Base-by-base conservation (phyloP, 2,888 invertebrate species). In the Aphodius granarius region DNA sequence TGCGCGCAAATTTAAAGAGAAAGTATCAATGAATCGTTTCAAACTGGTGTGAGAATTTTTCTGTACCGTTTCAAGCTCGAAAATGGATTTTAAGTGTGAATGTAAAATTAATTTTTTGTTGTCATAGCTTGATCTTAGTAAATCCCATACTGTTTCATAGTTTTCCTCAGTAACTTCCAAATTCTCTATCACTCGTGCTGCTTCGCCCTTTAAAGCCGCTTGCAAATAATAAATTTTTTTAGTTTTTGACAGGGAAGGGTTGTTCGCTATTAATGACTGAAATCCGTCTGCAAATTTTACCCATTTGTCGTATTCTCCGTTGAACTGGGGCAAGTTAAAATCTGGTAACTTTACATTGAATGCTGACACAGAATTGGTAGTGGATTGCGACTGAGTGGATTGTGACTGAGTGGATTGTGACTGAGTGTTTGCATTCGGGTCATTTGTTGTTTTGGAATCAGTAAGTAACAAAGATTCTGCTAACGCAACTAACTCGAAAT, bases 221-320 rank as follows among this genome's bases (percentile, higher is more conserved):
- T 73, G 63, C 18, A 64, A 63, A 72, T 66, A 23, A 22, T 70
- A 70, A 62, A 68, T 70, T 13, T 74, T 70, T n/a, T 70, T n/a
- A n/a, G n/a, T n/a, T 9, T 43, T 6, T 43, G 43, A 1, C 43
- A 43, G 13, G 6, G 43, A 6, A 13, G 43, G 43, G 2, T 2
- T 43, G 43, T 43, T 43, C 13, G 43, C 43, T 43, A 2, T 43
- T 43, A 43, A 13, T 9, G 43, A 2, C 13, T 43, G 43, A 43
- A 43, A 43, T 43, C 43, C 1, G 13, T 2, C 43, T 6, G 6
- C 6, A 43, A 43, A 43, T 43, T 43, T 43, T 43, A 43, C 2
- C 43, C 43, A 13, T 43, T 43, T 1, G 2, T 43, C 43, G 13
- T 43, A 43, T 13, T 43, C 9, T 9, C 43, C 43, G 13, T 6